These are phyloP conservation scores for Habropoda laboriosa DNA, from an alignment of 1,140 invertebrate genomes.

Conservation along the genomic window DNA sequence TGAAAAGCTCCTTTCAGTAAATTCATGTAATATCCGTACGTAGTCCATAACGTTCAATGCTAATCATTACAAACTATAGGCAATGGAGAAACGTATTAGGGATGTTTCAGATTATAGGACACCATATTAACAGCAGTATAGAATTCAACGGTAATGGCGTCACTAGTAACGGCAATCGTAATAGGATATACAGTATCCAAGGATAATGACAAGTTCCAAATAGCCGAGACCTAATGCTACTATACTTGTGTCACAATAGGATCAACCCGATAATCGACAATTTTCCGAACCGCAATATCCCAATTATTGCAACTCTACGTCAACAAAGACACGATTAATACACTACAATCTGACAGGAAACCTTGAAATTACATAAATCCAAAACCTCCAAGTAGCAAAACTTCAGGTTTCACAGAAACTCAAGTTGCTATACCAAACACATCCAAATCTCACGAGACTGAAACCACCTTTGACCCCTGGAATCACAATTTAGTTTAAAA, in stretches of 20 bases:
- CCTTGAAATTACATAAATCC: no score
- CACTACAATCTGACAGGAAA: no score
- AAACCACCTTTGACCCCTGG: background rate
- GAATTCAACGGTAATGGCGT: background rate
- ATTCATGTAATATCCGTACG: no score
- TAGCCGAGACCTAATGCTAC: no score
- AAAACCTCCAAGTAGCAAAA: background rate
- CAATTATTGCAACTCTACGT: background rate
- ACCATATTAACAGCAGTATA: background rate
- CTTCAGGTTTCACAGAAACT: background rate
- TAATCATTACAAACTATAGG: no score
- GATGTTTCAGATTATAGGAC: constrained; percentile 5
- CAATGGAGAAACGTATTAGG: background rate
- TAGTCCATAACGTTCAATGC: no score
- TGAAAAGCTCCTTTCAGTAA: no score
- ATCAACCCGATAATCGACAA: background rate
- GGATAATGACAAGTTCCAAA: background rate
- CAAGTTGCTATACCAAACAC: background rate
- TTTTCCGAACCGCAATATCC: background rate
- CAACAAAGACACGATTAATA: no score
- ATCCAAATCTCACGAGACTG: background rate
- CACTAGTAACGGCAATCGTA: background rate
- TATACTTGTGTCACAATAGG: background rate
- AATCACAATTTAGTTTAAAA: background rate
- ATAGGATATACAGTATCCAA: background rate